These are phyloP conservation scores for Caenorhabditis sp. DNA, from an alignment of 2,888 invertebrate species.

Conservation along the genomic window DNA sequence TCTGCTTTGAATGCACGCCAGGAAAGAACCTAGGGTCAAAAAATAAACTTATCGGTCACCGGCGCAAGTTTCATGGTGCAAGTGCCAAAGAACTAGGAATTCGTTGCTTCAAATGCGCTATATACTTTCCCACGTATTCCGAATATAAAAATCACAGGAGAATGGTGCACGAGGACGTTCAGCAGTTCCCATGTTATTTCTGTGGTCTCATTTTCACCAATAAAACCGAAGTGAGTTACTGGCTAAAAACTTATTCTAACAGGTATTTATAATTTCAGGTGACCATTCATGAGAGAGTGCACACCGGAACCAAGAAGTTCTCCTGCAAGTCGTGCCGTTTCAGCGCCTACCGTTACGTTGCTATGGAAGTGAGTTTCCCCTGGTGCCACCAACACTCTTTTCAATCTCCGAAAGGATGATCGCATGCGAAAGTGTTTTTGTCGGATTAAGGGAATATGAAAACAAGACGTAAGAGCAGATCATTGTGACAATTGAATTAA, in stretches of 20 bases:
- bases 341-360: slow-evolving; percentile 69
- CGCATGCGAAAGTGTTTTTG: no score
- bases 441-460: no score
- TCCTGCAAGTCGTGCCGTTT: slow-evolving; percentile 74
- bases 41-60: slow-evolving; percentile 61
- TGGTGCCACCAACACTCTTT: no score
- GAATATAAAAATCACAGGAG: slow-evolving; percentile 78
- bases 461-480: slow-evolving; percentile 64
- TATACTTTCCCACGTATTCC: slow-evolving; percentile 76
- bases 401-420: no score
- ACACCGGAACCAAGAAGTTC: no score
- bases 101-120: slow-evolving; percentile 71
- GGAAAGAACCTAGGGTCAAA: slow-evolving; percentile 76
- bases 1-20: slow-evolving; percentile 78
- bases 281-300: no score
- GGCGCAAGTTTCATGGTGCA: slow-evolving; percentile 71
- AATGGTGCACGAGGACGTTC: slow-evolving; percentile 77
- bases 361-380: slow-evolving; percentile 74
- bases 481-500: slow-evolving; percentile 22
- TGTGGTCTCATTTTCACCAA: slow-evolving; percentile 76
- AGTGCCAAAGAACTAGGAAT: no score
- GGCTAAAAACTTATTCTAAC: slow-evolving; percentile 79
- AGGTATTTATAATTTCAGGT: slow-evolving; percentile 78
- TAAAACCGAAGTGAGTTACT: slow-evolving; percentile 68
- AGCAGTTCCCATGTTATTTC: no score